These are phyloP conservation scores for Tethya wilhelma DNA, from an alignment of 37 sponge, comb jelly and placozoan genomes.

Conservation along the genomic window DNA sequence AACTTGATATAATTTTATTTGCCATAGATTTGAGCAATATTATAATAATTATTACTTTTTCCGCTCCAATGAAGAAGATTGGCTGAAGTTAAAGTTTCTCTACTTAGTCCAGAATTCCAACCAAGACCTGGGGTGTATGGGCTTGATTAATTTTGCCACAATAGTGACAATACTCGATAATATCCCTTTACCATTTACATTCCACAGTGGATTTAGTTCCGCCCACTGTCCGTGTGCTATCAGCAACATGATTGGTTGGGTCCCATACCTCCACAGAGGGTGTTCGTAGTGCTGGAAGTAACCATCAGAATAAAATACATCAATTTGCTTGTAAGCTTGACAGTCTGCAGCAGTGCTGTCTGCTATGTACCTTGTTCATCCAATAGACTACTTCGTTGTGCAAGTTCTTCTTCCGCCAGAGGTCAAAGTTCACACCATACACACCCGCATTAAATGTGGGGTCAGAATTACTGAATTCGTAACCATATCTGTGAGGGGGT, in stretches of 20 bases:
- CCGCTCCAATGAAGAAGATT: conserved; percentile 83
- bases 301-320: too few relatives aligned
- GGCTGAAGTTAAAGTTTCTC: conserved; percentile 20
- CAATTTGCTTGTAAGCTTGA: too few relatives aligned
- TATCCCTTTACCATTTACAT: conserved; percentile 51
- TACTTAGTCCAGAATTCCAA: conserved; percentile 45
- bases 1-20: too few relatives aligned
- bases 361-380: conserved; percentile 65
- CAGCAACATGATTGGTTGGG: conserved; percentile 81
- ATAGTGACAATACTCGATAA: background rate
- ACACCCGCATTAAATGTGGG: conserved; percentile 84
- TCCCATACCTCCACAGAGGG: conserved; percentile 74
- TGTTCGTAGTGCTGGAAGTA: too few relatives aligned
- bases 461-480: conserved; percentile 29
- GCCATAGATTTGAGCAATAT: too few relatives aligned
- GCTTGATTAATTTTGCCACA: background rate
- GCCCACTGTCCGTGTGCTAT: conserved; percentile 60
- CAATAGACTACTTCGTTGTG: conserved; percentile 67
- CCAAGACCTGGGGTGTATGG: conserved; percentile 78
- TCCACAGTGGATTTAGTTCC: conserved; percentile 60
- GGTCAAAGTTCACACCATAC: conserved; percentile 72
- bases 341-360: background rate
- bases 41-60: conserved; percentile 38
- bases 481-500: conserved; percentile 46
- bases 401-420: conserved; percentile 52